Evolutionary conservation across 1,140 invertebrate genomes (phyloP), one percentile per base, ranked within the genome.

Genomic region (Drosophila ambigua): DNA sequence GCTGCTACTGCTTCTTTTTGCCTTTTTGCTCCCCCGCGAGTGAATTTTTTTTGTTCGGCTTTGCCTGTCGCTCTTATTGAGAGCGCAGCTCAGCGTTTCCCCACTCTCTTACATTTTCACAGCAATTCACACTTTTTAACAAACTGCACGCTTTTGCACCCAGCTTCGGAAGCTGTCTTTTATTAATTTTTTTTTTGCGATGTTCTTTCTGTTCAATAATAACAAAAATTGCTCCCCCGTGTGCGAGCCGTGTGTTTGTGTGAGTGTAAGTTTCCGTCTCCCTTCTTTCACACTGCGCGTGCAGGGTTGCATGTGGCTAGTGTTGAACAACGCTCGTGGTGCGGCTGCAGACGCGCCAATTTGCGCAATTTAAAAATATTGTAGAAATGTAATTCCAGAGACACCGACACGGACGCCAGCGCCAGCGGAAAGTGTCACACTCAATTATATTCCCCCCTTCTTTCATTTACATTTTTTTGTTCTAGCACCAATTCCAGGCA

Each of bases 1-100:
- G 31, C 64, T 78, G 50, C 77, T 78, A 58, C 43, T 67, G 59
- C 68, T 64, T 43, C 57, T 74, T 71, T 52, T 73, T 60, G 59
- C 63, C 62, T 57, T 64, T 75, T 75, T 79, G 79, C 79, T 83
- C 79, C 80, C 79, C 79, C 80, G 79, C 75, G 72, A 74, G 58
- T 60, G 55, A 52, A 69, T 77, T 71, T 77, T 54, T 78, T 54
- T 61, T 79, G 5, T 28, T 75, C 60, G 15, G 64, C 52, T 72
- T 80, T 76, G 60, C 72, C 71, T 63, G 62, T 4, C 35, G 52
- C 63, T 39, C 57, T 62, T 50, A 24, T 50, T 50, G 48, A 9
- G 24, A 23, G 44, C 8, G 41, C 20, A 49, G 45, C 45, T 51
- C 31, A 23, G 45, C 15, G 45, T 66, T 66, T 61, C 23, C 35